These are phyloP conservation scores for Ellobium chinense DNA, from an alignment of 2,888 invertebrate species.

Conservation along the genomic window DNA sequence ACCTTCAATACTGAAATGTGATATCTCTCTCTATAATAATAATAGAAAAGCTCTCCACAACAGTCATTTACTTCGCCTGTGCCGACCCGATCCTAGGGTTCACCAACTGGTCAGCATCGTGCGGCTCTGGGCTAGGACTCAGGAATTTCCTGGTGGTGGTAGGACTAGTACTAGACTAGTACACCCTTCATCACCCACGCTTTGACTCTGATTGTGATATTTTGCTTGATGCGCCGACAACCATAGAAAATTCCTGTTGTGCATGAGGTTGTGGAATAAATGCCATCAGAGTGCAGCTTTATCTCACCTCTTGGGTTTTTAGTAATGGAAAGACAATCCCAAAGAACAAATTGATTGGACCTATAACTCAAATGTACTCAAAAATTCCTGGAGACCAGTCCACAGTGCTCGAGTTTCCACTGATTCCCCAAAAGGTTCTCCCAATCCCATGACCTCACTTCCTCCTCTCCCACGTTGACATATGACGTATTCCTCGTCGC, in stretches of 20 bases:
- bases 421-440: too few relatives aligned
- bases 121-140: slow-evolving; percentile 72
- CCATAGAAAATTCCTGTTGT: slow-evolving; percentile 54
- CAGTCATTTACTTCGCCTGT: slow-evolving; percentile 68
- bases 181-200: slow-evolving; percentile 72
- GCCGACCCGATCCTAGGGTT: slow-evolving; percentile 67
- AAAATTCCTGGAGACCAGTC: too few relatives aligned
- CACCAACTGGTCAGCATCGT: slow-evolving; percentile 69
- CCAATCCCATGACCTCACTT: too few relatives aligned
- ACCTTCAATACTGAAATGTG: slow-evolving; percentile 67
- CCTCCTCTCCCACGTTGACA: too few relatives aligned
- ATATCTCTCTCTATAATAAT: slow-evolving; percentile 73
- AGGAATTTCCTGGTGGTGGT: slow-evolving; percentile 65
- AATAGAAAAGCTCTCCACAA: slow-evolving; percentile 75
- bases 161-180: slow-evolving; percentile 62
- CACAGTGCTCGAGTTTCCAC: too few relatives aligned
- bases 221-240: slow-evolving; percentile 66
- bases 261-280: slow-evolving; percentile 1
- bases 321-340: too few relatives aligned
- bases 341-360: too few relatives aligned
- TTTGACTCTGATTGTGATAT: slow-evolving; percentile 68
- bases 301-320: too few relatives aligned
- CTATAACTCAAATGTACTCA: too few relatives aligned
- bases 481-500: too few relatives aligned
- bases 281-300: too few relatives aligned